phyloP scores from a whole-genome alignment of 1,140 invertebrate genomes.

The Galleria mellonella region DNA sequence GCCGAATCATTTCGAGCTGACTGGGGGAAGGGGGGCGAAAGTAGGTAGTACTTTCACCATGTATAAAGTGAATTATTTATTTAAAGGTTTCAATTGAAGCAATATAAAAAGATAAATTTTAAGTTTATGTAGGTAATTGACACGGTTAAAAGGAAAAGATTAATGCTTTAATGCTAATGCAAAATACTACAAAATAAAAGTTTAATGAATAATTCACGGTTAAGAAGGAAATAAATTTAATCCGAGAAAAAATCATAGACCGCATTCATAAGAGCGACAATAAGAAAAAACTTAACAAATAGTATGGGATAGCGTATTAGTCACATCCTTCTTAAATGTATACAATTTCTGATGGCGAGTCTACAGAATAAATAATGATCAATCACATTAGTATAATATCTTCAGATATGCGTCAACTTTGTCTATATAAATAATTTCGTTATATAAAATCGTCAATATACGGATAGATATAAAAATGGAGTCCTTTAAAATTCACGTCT shows the following conservation, averaged over 20 bases:
- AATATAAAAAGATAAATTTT: background rate
- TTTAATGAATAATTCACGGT: no score
- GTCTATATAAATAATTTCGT: no score
- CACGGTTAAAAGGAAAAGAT: no score
- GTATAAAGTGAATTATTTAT: conserved; percentile 8
- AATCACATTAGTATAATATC: conserved; percentile 1
- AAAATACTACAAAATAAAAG: no score
- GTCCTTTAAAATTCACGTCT: no score
- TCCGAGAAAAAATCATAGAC: background rate
- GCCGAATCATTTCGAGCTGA: conserved; percentile 21
- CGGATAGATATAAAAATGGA: no score
- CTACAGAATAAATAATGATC: conserved; percentile 2
- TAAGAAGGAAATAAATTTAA: conserved; percentile 11
- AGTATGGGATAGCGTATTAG: background rate
- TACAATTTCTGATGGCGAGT: background rate
- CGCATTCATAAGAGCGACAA: background rate
- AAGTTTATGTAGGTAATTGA: no score
- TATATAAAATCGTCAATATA: no score
- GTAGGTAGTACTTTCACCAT: conserved; percentile 30
- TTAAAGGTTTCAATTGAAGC: background rate
- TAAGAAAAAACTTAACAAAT: conserved; percentile 1
- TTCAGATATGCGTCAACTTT: background rate
- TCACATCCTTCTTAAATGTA: conserved; percentile 10
- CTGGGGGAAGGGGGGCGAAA: conserved; percentile 19
- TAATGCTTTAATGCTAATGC: no score